Evolutionary conservation across 2,113 vertebrate genomes (phyloP), one percentile per base, ranked within the genome.

Genomic region (Xyrauchen texanus): DNA sequence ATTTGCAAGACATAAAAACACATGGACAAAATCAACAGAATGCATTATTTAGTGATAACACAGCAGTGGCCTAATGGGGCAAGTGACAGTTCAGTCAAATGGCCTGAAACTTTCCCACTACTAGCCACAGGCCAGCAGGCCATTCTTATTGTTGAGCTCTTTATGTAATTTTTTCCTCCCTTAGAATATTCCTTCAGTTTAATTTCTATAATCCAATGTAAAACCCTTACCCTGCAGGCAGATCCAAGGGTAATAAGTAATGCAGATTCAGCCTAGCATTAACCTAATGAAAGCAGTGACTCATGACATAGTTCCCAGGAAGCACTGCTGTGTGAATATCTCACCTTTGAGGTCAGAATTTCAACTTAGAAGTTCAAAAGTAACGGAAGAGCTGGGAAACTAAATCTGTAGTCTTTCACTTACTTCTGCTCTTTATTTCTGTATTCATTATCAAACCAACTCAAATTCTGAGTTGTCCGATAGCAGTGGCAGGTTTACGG

Each of bases 281-380:
- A 79, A 21, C 74, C 58, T 71, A 42, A 79, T 86, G 80, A 80
- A 58, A 75, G 63, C n/a, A 68, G 85, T 85, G 83, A 86, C 64
- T 67, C 53, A 0, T 73, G 46, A 6, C 53, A 72, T 34, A 51
- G 83, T 75, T 83, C 68, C 80, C 47, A 81, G 79, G 84, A 88
- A 85, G 81, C 77, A 21, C 53, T 62, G 57, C 45, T 63, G 21
- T 55, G 57, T 13, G 8, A 1, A 34, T 21, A 16, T 67, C 51
- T 52, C 68, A 42, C 76, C 13, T 16, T 3, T 49, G 80, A 71
- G 53, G 76, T 78, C 77, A 58, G 12, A 8, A 51, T 51, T 65
- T 67, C 71, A 84, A 10, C 60, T 52, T 13, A 65, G 66, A 46
- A 57, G 61, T 70, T 61, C 7, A 72, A 44, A 73, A 46, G 64